Evolutionary conservation across 1,140 invertebrate species (phyloP), one percentile per base, ranked within the genome.

Genomic region (Eufriesea mexicana): DNA sequence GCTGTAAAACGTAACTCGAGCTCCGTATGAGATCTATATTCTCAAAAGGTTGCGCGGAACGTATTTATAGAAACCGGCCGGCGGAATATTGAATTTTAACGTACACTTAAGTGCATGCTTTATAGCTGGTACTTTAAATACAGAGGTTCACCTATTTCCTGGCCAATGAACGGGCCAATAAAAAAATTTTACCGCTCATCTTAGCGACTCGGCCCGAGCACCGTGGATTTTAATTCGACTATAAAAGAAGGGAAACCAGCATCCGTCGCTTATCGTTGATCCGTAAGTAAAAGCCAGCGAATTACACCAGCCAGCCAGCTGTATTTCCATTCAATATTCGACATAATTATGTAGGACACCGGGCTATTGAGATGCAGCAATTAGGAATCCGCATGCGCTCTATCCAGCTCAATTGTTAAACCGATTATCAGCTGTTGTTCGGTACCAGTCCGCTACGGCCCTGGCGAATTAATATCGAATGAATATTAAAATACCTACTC

Each of bases 321-420:
- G 12, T n/a, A 10, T 16, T n/a, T 14, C 14, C 35, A 45, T 73
- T 8, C 20, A 6, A 73, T 57, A 45, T 72, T 72, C 51, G 70
- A 20, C n/a, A 9, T 54, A 72, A 72, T 73, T 57, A 73, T 55
- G 23, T 73, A 73, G 54, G 54, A 35, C 35, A 25, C 2, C 18
- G 51, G 18, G 49, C 51, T 55, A 49, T 55, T 55, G 28, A 51
- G 51, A 72, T 55, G 28, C 70, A 55, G 51, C 51, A 73, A 73
- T 73, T 55, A 73, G 35, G 20, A 35, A 57, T 42, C 35, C 71
- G 35, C 54, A 16, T 42, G 51, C 12, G 16, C 12, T 73, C 10
- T 16, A 20, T 2, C 66, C n/a, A 45, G 25, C 18, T 14, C 20
- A 12, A 54, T 42, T 57, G 35, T 73, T 57, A 73, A 55, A 57